phyloP scores from a whole-genome alignment of 1,140 invertebrate species.

The Drosophila carrolli region DNA sequence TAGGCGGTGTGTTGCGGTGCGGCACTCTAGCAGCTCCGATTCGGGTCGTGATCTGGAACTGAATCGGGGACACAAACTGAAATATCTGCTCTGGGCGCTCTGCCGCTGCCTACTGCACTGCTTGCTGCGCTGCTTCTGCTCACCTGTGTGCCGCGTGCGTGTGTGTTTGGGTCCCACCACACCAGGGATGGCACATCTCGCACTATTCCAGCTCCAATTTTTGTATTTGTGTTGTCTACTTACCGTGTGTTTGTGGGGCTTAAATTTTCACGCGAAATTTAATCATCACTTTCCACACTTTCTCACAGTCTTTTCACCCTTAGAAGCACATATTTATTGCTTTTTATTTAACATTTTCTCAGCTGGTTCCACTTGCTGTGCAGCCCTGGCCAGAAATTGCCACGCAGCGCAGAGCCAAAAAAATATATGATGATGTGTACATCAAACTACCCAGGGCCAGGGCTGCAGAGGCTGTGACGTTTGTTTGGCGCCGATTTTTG shows the following conservation, averaged over 20 bases:
- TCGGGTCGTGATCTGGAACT: conserved; percentile 22
- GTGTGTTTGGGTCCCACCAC: conserved; percentile 18
- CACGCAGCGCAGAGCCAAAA: too few relatives aligned
- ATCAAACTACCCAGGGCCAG: background rate
- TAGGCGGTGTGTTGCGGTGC: conserved; percentile 36
- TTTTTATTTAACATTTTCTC: too few relatives aligned
- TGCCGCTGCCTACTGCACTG: conserved; percentile 17
- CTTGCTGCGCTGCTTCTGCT: conserved; percentile 36
- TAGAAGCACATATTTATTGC: too few relatives aligned
- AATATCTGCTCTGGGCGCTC: conserved; percentile 26
- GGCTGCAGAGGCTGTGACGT: conserved; percentile 2
- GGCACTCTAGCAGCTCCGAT: conserved; percentile 8
- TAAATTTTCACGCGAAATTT: too few relatives aligned
- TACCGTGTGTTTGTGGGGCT: too few relatives aligned
- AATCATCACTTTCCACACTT: background rate
- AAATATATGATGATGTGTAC: too few relatives aligned
- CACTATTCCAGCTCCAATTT: background rate
- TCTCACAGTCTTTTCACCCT: too few relatives aligned
- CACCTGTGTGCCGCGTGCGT: conserved; percentile 56
- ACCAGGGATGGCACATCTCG: conserved; percentile 25
- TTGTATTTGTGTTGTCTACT: too few relatives aligned
- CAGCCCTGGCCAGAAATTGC: too few relatives aligned
- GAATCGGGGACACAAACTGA: conserved; percentile 30
- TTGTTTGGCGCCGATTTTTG: background rate
- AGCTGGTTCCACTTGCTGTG: too few relatives aligned